Base-by-base conservation (phyloP, 2,888 invertebrate genomes). In the Coronaproctus castanopsis region DNA sequence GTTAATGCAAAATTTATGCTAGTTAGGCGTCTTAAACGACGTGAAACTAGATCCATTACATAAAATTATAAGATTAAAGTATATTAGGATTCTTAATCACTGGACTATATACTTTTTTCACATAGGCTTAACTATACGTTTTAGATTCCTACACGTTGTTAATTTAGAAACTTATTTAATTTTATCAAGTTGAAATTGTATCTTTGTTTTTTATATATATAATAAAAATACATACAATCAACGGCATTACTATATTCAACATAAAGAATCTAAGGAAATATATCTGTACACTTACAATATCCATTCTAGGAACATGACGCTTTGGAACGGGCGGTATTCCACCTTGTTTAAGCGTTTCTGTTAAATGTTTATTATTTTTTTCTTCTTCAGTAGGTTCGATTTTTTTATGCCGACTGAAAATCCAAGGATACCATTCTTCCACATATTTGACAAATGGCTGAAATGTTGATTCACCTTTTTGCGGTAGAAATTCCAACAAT, bases 241-340 rank as follows among this genome's bases (percentile, higher is more conserved):
- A n/a, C n/a, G n/a, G n/a, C n/a, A n/a, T n/a, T n/a, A n/a, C n/a
- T 36, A 36, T 10, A 58, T 48, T 24, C 24, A 5, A 23, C 18
- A 59, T 36, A 48, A 24, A 48, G 20, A 52, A 58, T 22, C 18
- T 52, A 57, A 5, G 23, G 24, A 36, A 2, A 57, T 57, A 54
- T 10, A 36, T 3, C 3, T 5, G 24, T 22, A 52, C 21, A 66
- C 69, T 72, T 70, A 80, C 80, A 71, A 77, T 70, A 61, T 68
- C 67, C n/a, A 64, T 65, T 63, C 80, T 72, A 36, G 71, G 70
- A 10, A 79, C 76, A 67, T 78, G 76, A 66, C 78, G 75, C 2
- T 74, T 73, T 0, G 80, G 79, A 56, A 76, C 68, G 62, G 77
- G 69, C 1, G 80, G 80, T 62, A 80, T 76, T 64, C 78, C 77